Evolutionary conservation across 2,888 invertebrate species (phyloP), one percentile per base, ranked within the genome.

Genomic region (Stegana nigrithorax): DNA sequence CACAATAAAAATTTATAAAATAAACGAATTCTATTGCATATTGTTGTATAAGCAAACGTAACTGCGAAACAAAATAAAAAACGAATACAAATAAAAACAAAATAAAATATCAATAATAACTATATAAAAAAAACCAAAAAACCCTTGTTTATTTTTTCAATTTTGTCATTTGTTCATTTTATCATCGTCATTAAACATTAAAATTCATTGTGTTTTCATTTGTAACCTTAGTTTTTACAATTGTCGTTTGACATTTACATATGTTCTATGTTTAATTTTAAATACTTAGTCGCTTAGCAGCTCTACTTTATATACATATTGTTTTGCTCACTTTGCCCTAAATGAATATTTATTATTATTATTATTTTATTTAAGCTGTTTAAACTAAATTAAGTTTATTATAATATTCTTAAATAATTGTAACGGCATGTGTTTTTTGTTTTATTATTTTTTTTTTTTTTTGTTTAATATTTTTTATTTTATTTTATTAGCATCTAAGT

Each of bases 191-290:
- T 57, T 27, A 19, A 60, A 66, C 66, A 70, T 65, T 66, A 45
- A 61, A 81, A 80, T 81, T 81, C 81, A 81, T 81, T 81, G 82
- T 82, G 82, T 81, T 62, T 62, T 25, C 25, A 14, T 26, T 45
- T 32, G n/a, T 32, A 29, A 53, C 19, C 42, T 42, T 19, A 8
- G 2, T 42, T 42, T 42, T 10, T 14, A n/a, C 17, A 8, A 1
- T 14, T 12, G 42, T 12, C 8, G 17, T n/a, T 42, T 7, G 10
- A 7, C 0, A 19, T n/a, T n/a, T n/a, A n/a, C n/a, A n/a, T n/a
- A n/a, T n/a, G n/a, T n/a, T n/a, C n/a, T n/a, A n/a, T n/a, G 8
- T 1, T n/a, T n/a, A n/a, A n/a, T n/a, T n/a, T n/a, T n/a, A n/a
- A n/a, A n/a, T n/a, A n/a, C n/a, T n/a, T n/a, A n/a, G n/a, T n/a